Conservation (phyloP, 2,113 vertebrate species). For the Perca fluviatilis region DNA sequence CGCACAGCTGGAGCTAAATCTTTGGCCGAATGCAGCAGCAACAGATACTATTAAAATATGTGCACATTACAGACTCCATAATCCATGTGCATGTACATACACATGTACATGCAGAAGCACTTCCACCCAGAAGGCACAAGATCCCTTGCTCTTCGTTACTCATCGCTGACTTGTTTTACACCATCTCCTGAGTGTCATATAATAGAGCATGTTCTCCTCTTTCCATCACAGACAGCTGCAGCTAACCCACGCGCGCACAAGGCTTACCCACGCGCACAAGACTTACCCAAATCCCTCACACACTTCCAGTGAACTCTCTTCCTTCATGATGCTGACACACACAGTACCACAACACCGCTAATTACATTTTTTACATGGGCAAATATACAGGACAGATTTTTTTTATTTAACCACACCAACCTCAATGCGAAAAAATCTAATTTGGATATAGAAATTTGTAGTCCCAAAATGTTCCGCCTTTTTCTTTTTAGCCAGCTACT, state of each 20-base stretch:
- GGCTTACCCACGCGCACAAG: conserved; percentile 46
- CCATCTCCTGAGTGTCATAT: conserved; percentile 31
- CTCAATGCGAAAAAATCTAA: fast-evolving
- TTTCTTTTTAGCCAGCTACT: background rate
- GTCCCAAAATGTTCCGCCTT: background rate
- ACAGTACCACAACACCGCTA: fast-evolving
- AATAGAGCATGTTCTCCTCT: conserved; percentile 35
- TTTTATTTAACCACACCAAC: background rate
- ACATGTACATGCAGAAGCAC: background rate
- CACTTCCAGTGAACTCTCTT: conserved; percentile 25
- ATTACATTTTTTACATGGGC: background rate
- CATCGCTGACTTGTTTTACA: conserved; percentile 25
- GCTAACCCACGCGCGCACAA: conserved; percentile 41
- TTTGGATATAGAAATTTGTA: background rate
- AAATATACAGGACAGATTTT: background rate
- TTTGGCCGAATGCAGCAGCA: background rate
- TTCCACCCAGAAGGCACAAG: background rate
- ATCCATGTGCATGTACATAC: background rate
- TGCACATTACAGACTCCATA: background rate
- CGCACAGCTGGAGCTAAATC: background rate
- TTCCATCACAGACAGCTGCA: conserved; percentile 28
- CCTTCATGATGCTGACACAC: background rate
- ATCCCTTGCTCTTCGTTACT: conserved; percentile 10
- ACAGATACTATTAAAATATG: background rate
- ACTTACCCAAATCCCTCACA: conserved; percentile 32